Conservation (phyloP, 2,888 invertebrate genomes). For the Hydraecia micacea region DNA sequence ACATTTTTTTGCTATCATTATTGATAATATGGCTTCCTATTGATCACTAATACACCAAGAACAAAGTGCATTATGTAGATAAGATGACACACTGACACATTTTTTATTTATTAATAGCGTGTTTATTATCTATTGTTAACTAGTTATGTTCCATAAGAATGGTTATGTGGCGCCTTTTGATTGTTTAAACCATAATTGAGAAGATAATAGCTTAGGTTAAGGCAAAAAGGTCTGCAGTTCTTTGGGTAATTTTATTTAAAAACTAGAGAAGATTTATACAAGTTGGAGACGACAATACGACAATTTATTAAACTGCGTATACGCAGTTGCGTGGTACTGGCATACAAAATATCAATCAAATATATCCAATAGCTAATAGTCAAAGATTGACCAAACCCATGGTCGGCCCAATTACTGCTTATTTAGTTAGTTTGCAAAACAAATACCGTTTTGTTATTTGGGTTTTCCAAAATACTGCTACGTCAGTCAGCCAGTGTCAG, state of each 20-base stretch:
- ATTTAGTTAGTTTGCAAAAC: background rate
- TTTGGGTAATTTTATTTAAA: too few relatives aligned
- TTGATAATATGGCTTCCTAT: conserved; percentile 4
- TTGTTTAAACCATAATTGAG: background rate
- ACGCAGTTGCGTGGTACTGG: background rate
- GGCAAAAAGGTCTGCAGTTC: background rate
- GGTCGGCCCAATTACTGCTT: background rate
- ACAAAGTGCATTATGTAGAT: conserved; percentile 41
- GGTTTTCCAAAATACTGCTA: background rate
- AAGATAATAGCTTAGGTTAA: background rate
- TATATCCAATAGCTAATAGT: background rate
- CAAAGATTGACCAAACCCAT: too few relatives aligned
- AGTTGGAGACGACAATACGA: background rate
- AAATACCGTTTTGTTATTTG: background rate
- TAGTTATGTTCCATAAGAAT: background rate
- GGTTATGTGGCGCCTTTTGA: conserved; percentile 18
- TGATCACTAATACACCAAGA: background rate
- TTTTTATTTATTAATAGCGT: conserved; percentile 33
- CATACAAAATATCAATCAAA: background rate
- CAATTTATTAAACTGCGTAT: background rate
- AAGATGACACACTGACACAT: conserved; percentile 56
- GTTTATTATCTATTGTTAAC: conserved; percentile 40
- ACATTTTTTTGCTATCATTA: background rate
- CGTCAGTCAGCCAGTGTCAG: background rate
- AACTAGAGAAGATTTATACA: background rate